phyloP scores from a whole-genome alignment of 2,797 vertebrate genomes.

The Hephaestus fuliginosus region DNA sequence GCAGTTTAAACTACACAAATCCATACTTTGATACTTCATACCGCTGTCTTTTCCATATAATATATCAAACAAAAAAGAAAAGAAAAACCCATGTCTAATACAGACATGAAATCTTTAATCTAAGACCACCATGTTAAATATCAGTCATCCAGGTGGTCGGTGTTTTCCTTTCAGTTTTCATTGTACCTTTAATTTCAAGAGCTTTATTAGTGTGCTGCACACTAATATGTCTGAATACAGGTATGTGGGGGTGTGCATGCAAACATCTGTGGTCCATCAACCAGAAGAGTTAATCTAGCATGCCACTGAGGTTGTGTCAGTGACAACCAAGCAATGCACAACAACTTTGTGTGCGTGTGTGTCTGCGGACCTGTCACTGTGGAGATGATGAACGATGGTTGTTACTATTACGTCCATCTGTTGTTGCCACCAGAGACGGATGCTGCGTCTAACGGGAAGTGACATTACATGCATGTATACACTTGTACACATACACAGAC shows the following conservation, averaged over 20 bases:
- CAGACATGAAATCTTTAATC: background rate
- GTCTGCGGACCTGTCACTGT: slow-evolving; percentile 61
- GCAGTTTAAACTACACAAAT: background rate
- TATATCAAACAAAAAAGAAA: background rate
- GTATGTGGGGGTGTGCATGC: slow-evolving; percentile 1
- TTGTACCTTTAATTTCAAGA: slow-evolving; percentile 9
- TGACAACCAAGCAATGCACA: slow-evolving; percentile 65
- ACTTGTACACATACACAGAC: slow-evolving; percentile 43
- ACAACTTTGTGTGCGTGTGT: slow-evolving; percentile 30
- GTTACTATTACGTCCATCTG: slow-evolving; percentile 80
- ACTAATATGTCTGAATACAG: slow-evolving; percentile 17
- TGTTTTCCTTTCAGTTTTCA: slow-evolving; percentile 14
- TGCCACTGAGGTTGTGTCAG: slow-evolving; percentile 58
- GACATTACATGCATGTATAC: slow-evolving; percentile 75
- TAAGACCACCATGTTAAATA: slow-evolving; percentile 3
- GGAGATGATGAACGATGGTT: slow-evolving; percentile 80
- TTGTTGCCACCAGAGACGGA: slow-evolving; percentile 74
- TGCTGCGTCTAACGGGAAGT: slow-evolving; percentile 73
- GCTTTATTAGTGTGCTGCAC: slow-evolving; percentile 16
- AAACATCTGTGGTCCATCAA: slow-evolving; percentile 46
- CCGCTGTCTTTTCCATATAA: background rate
- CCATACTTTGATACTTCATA: background rate
- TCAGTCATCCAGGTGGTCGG: background rate
- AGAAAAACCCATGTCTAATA: background rate
- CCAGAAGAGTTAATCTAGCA: slow-evolving; percentile 70